phyloP scores from a whole-genome alignment of 2,888 invertebrate genomes.

The Altica lythri region DNA sequence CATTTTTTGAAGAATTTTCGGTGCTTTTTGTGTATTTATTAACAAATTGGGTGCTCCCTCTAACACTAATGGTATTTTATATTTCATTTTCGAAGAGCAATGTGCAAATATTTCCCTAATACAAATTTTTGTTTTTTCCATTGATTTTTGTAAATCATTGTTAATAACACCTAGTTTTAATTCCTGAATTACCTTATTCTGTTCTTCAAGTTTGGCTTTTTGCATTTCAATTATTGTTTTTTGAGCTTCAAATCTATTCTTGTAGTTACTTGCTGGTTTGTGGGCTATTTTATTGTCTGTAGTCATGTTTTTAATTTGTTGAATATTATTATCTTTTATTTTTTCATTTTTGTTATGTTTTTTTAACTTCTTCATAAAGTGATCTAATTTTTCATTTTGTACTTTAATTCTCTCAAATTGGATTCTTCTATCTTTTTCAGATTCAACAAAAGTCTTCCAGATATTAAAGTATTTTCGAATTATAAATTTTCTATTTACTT shows the following conservation, averaged over 20 bases:
- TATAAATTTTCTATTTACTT: constrained; percentile 2
- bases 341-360: constrained; percentile 32
- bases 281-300: too few relatives aligned
- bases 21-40: constrained; percentile 63
- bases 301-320: not conserved
- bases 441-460: constrained; percentile 38
- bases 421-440: constrained; percentile 33
- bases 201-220: constrained; percentile 71
- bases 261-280: constrained; percentile 33
- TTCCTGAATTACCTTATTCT: constrained; percentile 74
- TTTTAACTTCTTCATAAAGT: constrained; percentile 45
- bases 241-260: constrained; percentile 67
- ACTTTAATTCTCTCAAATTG: constrained; percentile 26
- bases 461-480: constrained; percentile 38
- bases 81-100: constrained; percentile 54
- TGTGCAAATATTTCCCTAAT: constrained; percentile 58
- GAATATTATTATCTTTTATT: constrained; percentile 5
- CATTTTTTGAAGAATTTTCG: constrained; percentile 74
- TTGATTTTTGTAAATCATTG: constrained; percentile 66
- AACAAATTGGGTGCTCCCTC: constrained; percentile 55
- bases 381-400: constrained; percentile 44
- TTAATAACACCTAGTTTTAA: constrained; percentile 71
- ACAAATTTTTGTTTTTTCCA: constrained; percentile 64
- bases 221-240: constrained; percentile 75
- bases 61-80: constrained; percentile 59